Conservation (phyloP, 2,113 vertebrate genomes). For the Lycocorax pyrrhopterus region DNA sequence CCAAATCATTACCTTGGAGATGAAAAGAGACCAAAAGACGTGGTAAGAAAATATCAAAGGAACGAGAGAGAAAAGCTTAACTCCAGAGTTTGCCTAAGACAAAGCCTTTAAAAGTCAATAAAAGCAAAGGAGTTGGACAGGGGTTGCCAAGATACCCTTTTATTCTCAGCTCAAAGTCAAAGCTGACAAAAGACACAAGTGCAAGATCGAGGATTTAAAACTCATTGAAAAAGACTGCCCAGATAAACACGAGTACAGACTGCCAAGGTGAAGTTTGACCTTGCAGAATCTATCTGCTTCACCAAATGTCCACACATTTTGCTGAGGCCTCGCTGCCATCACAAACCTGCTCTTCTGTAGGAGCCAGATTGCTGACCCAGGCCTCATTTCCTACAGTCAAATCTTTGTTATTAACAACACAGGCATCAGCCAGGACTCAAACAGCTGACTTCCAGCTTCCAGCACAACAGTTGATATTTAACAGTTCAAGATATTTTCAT, state of each 20-base stretch:
- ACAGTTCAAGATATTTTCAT: neutral
- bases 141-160: neutral
- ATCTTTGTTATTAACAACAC: neutral
- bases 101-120: neutral
- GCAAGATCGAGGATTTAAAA: neutral
- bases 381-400: neutral
- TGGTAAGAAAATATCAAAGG: neutral
- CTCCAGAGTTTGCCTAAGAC: neutral
- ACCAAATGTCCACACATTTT: neutral
- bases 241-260: neutral
- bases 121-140: neutral
- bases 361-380: neutral
- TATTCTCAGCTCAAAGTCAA: neutral
- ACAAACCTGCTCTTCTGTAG: neutral
- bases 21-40: neutral
- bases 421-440: neutral
- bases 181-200: neutral
- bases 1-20: neutral
- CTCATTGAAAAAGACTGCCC: neutral
- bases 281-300: neutral
- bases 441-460: neutral
- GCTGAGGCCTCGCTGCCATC: neutral
- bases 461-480: neutral
- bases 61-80: neutral
- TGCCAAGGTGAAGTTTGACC: neutral